Conservation (phyloP, 2,113 vertebrate genomes). For the Semnopithecus entellus region DNA sequence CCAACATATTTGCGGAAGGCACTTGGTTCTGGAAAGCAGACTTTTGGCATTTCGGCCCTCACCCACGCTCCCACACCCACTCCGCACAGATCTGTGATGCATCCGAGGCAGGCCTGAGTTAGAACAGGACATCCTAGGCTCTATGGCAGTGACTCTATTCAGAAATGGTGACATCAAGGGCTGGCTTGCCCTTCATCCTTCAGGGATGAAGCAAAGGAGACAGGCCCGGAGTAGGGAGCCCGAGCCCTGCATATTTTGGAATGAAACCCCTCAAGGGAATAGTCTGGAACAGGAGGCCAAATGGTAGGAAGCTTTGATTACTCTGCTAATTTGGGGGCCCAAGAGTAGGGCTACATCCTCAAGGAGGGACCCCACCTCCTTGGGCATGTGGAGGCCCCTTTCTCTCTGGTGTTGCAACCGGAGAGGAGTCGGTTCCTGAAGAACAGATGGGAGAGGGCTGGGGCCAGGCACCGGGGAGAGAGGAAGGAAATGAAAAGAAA, state of each 20-base stretch:
- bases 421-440: neutral
- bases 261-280: fast-evolving
- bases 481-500: neutral
- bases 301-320: neutral
- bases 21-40: neutral
- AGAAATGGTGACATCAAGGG: neutral
- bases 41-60: neutral
- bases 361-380: too few species aligned
- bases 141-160: neutral
- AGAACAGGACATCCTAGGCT: neutral
- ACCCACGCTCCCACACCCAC: neutral
- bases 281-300: fast-evolving
- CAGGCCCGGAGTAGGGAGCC: neutral
- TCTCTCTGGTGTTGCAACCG: neutral
- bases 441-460: neutral
- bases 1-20: neutral
- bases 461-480: neutral
- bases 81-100: neutral
- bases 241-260: fast-evolving
- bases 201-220: neutral
- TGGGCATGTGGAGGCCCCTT: neutral
- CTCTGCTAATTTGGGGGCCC: neutral
- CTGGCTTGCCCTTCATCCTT: neutral
- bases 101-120: neutral
- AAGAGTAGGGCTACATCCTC: neutral